Base-by-base conservation (phyloP, 2,797 vertebrate genomes). In the Sitta carolinensis region DNA sequence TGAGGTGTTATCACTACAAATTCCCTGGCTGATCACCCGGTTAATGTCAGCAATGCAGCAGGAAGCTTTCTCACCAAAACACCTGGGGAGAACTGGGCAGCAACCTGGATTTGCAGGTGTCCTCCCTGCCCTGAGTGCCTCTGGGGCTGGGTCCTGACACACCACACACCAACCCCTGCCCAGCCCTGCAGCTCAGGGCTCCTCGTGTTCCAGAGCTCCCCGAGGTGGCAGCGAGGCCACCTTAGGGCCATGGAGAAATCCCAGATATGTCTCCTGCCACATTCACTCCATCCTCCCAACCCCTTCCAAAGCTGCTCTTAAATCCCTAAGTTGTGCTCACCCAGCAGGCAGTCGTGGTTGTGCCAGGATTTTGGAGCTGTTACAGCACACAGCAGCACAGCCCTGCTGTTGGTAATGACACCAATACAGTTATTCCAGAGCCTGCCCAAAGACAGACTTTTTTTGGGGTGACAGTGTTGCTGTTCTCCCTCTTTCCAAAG, bases 1-100 rank as follows among this genome's bases (percentile, higher is more conserved):
- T 0, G 1, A 73, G 42, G 26, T 27, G 9, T 14, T 36, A 40
- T 0, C 2, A n/a, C n/a, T 10, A 8, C 3, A 6, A 8, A 63
- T 30, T 26, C 13, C 61, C 42, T n/a, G 18, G 32, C 25, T 57
- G 30, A 8, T 30, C 29, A 23, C 16, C n/a, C 10, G 0, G 26
- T 27, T 32, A 25, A 26, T 21, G 57, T 36, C 62, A 38, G 52
- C 34, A 27, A 15, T 2, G 34, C 55, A 67, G 36, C 25, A 66
- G 25, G 66, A 47, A 43, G 15, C 11, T 74, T 64, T 73, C 22
- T 32, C 48, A 62, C 18, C 48, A 38, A 45, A 87, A n/a, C 3
- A 30, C 18, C 27, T 40, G 45, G 43, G 42, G 18, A 70, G 36
- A 20, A 7, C 34, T 7, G 8, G 4, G 36, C 11, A 82, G 23